A percentile compares a stretch with the other conserved stretches of the same genome.
These are phyloP conservation scores for Enteromius mattozi DNA, from an alignment of 2,797 vertebrate genomes.

Conservation along the genomic window DNA sequence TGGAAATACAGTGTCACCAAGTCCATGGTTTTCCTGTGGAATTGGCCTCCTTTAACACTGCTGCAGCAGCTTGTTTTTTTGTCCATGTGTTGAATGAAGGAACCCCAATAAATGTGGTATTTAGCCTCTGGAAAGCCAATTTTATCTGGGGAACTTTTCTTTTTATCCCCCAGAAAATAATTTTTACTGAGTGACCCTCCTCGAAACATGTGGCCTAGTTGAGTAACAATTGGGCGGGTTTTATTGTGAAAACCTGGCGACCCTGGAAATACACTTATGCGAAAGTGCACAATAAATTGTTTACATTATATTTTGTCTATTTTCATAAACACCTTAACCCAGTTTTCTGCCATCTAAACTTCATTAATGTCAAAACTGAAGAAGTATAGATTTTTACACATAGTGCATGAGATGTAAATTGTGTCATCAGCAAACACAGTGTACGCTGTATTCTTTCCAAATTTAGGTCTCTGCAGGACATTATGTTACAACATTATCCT, in stretches of 20 bases:
- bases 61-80: too few relatives aligned
- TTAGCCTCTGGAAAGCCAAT: not conserved
- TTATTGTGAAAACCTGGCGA: not conserved
- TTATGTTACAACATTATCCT: too few relatives aligned
- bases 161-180: fast-evolving
- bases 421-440: too few relatives aligned
- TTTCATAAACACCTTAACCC: not conserved
- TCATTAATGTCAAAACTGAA: too few relatives aligned
- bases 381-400: too few relatives aligned
- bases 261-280: not conserved
- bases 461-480: too few relatives aligned
- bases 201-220: not conserved
- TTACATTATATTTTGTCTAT: not conserved
- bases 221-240: not conserved
- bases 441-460: too few relatives aligned
- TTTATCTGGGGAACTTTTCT: not conserved
- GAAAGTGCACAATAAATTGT: not conserved
- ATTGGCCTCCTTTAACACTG: too few relatives aligned
- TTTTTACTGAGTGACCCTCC: not conserved
- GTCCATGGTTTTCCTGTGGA: not conserved
- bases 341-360: not conserved
- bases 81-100: too few relatives aligned
- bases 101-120: not conserved
- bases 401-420: too few relatives aligned
- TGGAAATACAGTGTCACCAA: not conserved